phyloP scores from a whole-genome alignment of 2,797 vertebrate species.

The Chiloscyllium punctatum region DNA sequence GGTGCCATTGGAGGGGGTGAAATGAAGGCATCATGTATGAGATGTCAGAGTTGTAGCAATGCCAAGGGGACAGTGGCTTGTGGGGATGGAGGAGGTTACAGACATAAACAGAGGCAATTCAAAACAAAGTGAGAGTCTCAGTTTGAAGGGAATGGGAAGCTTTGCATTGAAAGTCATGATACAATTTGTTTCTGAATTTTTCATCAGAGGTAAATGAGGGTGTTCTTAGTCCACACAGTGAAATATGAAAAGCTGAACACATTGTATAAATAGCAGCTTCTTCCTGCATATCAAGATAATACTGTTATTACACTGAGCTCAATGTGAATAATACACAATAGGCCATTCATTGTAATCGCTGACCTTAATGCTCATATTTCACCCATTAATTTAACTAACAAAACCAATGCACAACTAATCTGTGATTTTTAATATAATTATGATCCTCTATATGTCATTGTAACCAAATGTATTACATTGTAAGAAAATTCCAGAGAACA shows the following conservation, averaged over 20 bases:
- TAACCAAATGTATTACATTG: not conserved
- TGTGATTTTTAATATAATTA: not conserved
- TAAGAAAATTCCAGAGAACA: not conserved
- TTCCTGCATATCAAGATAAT: slow-evolving; percentile 21
- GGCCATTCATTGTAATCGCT: not conserved
- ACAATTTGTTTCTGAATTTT: not conserved
- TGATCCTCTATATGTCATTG: not conserved
- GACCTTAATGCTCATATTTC: not conserved
- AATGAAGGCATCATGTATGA: not conserved
- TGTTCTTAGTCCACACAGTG: not conserved
- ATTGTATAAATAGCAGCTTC: not conserved
- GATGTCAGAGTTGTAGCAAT: not conserved
- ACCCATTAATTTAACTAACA: slow-evolving; percentile 24
- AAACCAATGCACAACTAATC: not conserved
- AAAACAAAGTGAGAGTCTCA: not conserved
- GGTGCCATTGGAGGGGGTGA: not conserved
- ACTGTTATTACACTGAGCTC: not conserved
- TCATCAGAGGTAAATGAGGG: not conserved
- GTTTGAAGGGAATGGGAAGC: not conserved
- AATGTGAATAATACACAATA: not conserved
- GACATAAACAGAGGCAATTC: not conserved
- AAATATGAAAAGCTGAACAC: not conserved
- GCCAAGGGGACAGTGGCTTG: not conserved
- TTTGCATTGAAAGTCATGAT: no score
- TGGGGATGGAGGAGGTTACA: not conserved